Evolutionary conservation across 2,888 invertebrate species (phyloP), one percentile per base, ranked within the genome.

Genomic region (Yponomeuta malinellus): DNA sequence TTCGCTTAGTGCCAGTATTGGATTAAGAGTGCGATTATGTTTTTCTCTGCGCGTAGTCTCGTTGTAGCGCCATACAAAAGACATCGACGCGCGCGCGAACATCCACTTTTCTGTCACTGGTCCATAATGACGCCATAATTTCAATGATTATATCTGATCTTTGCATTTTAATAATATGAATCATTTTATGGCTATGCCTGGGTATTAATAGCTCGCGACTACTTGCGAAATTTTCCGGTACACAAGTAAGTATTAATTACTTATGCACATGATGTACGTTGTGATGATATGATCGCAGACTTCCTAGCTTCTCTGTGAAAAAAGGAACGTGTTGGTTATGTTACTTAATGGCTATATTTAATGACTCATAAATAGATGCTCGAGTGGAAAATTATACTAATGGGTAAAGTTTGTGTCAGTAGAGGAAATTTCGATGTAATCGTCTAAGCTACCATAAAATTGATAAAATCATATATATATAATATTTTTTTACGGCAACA

Each of bases 21-120:
- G 23, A 23, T 23, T 23, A 23, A 23, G 23, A 23, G 23, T 23
- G 23, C 23, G 23, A 23, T 23, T 23, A 23, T 12, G 1, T 29
- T 2, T 10, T 9, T 64, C 23, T 10, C 64, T 9, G 29, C 65
- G 65, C 31, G 10, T 10, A 33, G 65, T 31, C 48, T 43, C 33
- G 65, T 48, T 59, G 59, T 67, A 63, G 52, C 67, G 15, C 52
- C 52, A 59, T 74, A 72, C 65, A 74, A 76, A 76, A 77, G 77
- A 78, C 72, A 73, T 77, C 75, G 77, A 78, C 77, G 77, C 71
- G 72, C 37, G 29, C 23, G 65, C 65, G 29, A 29, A 65, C 43
- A 65, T 65, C 29, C 29, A 31, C 23, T 23, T 63, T 29, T 31
- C 29, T 33, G 31, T 48, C 48, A 48, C 64, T 48, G n/a, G 63